Conservation (phyloP, 2,113 vertebrate species). For the Canis aureus region DNA sequence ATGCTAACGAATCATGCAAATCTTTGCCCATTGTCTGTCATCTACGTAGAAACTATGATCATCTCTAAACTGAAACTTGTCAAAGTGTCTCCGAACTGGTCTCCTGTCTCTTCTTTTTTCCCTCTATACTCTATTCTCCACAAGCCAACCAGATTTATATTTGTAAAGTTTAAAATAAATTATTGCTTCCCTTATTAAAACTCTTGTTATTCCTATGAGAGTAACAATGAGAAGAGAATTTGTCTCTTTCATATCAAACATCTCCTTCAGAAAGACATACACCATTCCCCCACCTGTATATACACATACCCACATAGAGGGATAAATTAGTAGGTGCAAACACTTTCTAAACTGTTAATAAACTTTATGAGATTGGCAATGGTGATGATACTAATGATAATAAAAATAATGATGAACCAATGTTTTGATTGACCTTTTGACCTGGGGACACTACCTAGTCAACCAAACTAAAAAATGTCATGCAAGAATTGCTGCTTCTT, state of each 20-base stretch:
- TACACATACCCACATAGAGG: not conserved
- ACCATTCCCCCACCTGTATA: not conserved
- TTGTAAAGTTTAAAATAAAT: not conserved
- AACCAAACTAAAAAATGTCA: not conserved
- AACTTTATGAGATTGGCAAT: not conserved
- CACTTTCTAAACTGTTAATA: not conserved
- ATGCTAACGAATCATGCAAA: not conserved
- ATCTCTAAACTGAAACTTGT: not conserved
- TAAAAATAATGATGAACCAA: not conserved
- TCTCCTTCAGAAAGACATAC: not conserved
- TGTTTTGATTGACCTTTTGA: not conserved
- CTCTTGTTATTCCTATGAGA: not conserved
- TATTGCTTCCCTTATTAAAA: not conserved
- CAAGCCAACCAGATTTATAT: not conserved
- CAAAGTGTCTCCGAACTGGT: not conserved
- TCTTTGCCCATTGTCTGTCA: not conserved
- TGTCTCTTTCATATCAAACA: not conserved
- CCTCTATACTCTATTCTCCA: not conserved
- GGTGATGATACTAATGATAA: not conserved
- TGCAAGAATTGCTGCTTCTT: not conserved
- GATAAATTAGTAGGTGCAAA: not conserved
- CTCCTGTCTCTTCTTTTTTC: not conserved
- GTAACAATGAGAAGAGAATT: not conserved
- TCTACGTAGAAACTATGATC: not conserved
- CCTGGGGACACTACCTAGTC: not conserved